These are phyloP conservation scores for Eulemur albifrons DNA, from an alignment of 2,797 vertebrate species.

Conservation along the genomic window DNA sequence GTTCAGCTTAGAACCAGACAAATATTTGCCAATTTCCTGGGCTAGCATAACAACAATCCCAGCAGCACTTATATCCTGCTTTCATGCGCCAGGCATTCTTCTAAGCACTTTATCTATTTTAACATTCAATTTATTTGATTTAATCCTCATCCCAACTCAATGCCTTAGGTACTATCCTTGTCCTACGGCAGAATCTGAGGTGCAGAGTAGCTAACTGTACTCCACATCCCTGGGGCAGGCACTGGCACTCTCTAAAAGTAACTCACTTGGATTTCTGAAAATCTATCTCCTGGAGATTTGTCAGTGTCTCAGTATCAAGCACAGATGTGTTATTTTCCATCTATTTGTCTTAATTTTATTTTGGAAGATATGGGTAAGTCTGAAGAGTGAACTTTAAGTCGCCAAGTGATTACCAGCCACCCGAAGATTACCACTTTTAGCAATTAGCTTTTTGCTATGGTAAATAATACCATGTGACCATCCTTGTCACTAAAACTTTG, in stretches of 20 bases:
- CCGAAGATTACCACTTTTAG: neutral
- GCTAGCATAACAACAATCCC: neutral
- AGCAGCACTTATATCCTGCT: neutral
- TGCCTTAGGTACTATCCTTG: neutral
- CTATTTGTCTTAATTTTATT: neutral
- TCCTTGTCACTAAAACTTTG: neutral
- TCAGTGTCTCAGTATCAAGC: neutral
- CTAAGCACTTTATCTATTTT: neutral
- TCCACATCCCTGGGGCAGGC: neutral
- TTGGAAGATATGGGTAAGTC: neutral
- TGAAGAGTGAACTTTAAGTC: neutral
- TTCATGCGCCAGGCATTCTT: neutral
- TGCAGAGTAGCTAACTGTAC: fast-evolving
- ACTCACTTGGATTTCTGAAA: neutral
- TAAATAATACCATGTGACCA: neutral
- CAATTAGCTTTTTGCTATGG: neutral
- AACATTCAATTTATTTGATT: neutral
- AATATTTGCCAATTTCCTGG: neutral
- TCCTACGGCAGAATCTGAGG: neutral
- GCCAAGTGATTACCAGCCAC: neutral
- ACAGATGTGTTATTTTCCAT: neutral
- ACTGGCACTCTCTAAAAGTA: neutral
- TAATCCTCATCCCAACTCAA: neutral
- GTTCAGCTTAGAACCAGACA: neutral
- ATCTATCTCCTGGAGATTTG: neutral